phyloP scores from a whole-genome alignment of 37 sponge, comb jelly and placozoan species.

The Haliclona indistincta region DNA sequence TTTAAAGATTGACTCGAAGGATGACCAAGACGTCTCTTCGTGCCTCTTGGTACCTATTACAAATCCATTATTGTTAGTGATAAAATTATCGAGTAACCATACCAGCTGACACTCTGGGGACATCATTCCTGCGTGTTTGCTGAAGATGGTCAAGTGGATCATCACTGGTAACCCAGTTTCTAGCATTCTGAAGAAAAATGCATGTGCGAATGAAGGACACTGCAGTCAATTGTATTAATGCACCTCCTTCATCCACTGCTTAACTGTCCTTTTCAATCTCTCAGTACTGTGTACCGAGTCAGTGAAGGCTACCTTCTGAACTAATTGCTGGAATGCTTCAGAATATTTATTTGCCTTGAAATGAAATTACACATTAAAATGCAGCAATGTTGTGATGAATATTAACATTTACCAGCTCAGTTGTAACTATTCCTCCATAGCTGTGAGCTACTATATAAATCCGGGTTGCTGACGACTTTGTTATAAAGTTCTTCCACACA shows the following conservation, averaged over 20 bases:
- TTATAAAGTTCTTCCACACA: constrained; percentile 76
- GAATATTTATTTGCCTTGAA: constrained; percentile 18
- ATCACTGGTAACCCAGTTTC: constrained; percentile 65
- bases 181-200: constrained; percentile 32
- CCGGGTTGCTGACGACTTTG: constrained; percentile 31
- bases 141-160: constrained; percentile 16
- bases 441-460: constrained; percentile 89
- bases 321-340: constrained; percentile 43
- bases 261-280: not conserved
- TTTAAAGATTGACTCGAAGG: constrained; percentile 66
- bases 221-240: not conserved
- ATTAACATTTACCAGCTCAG: constrained; percentile 31
- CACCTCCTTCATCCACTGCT: not conserved
- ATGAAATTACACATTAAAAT: constrained; percentile 11
- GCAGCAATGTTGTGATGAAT: not conserved
- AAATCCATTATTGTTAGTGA: not conserved
- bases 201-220: not conserved
- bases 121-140: constrained; percentile 2
- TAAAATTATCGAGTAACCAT: not conserved
- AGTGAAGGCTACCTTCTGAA: constrained; percentile 85
- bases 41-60: constrained; percentile 64
- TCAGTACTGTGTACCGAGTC: constrained; percentile 74
- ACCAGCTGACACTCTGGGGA: constrained; percentile 69
- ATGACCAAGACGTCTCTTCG: constrained; percentile 73
- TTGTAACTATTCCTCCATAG: constrained; percentile 76